These are phyloP conservation scores for Megalops cyprinoides DNA, from an alignment of 2,797 vertebrate genomes.

Conservation along the genomic window DNA sequence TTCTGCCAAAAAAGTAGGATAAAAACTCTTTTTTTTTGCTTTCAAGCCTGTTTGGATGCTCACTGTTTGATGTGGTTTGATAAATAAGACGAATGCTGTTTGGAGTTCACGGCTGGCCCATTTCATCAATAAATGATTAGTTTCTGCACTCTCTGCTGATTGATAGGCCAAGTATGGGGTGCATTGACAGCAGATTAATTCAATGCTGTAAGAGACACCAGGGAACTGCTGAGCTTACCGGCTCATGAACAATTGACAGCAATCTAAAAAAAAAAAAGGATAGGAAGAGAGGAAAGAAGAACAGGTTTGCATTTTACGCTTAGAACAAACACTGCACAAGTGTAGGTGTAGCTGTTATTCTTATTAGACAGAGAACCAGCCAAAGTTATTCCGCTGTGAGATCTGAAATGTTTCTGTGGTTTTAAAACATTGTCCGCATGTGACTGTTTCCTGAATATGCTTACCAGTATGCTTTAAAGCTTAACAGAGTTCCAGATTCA, in stretches of 20 bases:
- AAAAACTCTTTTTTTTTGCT: constrained; percentile 45
- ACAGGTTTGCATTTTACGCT: constrained; percentile 33
- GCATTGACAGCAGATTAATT: constrained; percentile 57
- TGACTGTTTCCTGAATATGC: too few species aligned
- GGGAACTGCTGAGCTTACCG: constrained; percentile 51
- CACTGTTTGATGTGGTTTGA: constrained; percentile 59
- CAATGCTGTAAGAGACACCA: constrained; percentile 43
- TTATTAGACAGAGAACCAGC: not conserved
- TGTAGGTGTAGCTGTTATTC: not conserved
- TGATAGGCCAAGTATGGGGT: constrained; percentile 57
- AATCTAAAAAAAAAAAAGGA: constrained; percentile 37
- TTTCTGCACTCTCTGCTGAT: constrained; percentile 54
- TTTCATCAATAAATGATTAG: constrained; percentile 67
- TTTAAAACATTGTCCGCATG: too few species aligned
- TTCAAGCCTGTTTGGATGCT: constrained; percentile 59
- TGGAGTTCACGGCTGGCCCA: constrained; percentile 53
- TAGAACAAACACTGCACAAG: constrained; percentile 8
- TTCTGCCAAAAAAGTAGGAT: constrained; percentile 56
- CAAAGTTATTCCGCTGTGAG: not conserved
- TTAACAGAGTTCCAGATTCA: too few species aligned
- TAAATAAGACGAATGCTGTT: constrained; percentile 62
- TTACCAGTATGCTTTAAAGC: too few species aligned
- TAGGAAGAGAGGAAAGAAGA: constrained; percentile 20
- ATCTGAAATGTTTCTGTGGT: not conserved
- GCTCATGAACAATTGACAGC: constrained; percentile 44